Conservation (phyloP, 2,113 vertebrate genomes). For the Hippocampus barbouri region DNA sequence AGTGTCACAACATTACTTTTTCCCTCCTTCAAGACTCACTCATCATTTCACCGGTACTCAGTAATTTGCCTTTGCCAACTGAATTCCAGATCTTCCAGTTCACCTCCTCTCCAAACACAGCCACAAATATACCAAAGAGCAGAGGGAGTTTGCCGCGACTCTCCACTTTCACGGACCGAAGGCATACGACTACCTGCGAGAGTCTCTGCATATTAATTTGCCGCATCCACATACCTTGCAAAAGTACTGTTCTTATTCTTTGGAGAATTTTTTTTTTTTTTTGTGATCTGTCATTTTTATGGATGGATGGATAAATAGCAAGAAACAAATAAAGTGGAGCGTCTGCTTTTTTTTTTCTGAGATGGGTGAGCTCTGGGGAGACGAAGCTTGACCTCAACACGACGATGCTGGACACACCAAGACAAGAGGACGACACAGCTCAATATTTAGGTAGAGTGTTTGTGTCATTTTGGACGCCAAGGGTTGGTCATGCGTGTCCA, state of each 20-base stretch:
- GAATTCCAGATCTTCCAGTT: conserved; percentile 6
- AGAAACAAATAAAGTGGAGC: too few species aligned
- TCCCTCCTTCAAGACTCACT: not conserved
- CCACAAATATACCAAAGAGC: conserved; percentile 1
- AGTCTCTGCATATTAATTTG: conserved; percentile 6
- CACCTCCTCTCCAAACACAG: conserved; percentile 3
- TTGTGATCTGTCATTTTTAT: too few species aligned
- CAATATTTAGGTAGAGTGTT: not conserved
- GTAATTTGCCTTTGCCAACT: not conserved
- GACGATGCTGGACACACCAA: not conserved
- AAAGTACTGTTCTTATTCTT: not conserved
- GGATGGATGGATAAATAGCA: not conserved
- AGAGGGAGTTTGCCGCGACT: not conserved
- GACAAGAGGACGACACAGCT: not conserved
- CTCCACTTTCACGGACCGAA: conserved; percentile 1
- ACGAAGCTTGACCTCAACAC: not conserved
- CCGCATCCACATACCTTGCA: conserved; percentile 4
- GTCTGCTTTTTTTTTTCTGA: not conserved
- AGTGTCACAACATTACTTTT: not conserved
- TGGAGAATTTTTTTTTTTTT: not conserved
- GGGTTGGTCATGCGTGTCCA: not conserved
- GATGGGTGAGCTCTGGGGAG: not conserved
- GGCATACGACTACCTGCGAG: not conserved
- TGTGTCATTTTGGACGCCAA: too few species aligned
- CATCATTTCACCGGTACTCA: not conserved